Evolutionary conservation across 2,888 invertebrate species (phyloP), one percentile per base, ranked within the genome.

Genomic region (Melanchra persicariae): DNA sequence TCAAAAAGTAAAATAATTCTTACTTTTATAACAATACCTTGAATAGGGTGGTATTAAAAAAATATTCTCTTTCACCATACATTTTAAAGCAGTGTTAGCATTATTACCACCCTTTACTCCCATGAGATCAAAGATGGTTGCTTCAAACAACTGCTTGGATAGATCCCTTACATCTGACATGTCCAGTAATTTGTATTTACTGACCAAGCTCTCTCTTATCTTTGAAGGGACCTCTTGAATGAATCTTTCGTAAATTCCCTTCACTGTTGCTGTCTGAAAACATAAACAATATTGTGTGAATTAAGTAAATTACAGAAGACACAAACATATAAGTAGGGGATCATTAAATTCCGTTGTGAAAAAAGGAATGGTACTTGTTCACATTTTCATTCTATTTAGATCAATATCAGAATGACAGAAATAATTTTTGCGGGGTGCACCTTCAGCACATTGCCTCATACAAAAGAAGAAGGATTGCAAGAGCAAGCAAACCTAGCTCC

Each of bases 21-120:
- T 84, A 70, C 78, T 70, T 66, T 52, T 54, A 26, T 40, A 54
- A 74, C 70, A 71, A 78, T 97, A 98, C 91, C 92, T 94, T 79
- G 97, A 97, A 57, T 96, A 94, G 69, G 96, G 91, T 30, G 98
- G 98, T 86, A 98, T 96, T 26, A 98, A 89, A 92, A 96, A 98
- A 67, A 90, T 87, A 22, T 96, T 91, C 30, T 92, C 87, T 49
- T 94, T 90, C 9, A 97, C 87, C 70, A 86, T 87, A 81, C 96
- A 96, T 84, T 96, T 92, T 30, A 97, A 89, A 62, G 97, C 91
- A 49, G 86, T 83, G 8, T 96, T 90, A 9, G 94, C 95, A 62
- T 93, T 92, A 87, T 98, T 98, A 10, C 96, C 96, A 43, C 98
- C 98, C 55, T 86, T 90, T 1, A 92, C 64, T 2, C 91, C 91